A percentile compares a stretch with the other conserved stretches of the same genome.
phyloP scores from a whole-genome alignment of 2,888 invertebrate species.

The Brenthis ino region DNA sequence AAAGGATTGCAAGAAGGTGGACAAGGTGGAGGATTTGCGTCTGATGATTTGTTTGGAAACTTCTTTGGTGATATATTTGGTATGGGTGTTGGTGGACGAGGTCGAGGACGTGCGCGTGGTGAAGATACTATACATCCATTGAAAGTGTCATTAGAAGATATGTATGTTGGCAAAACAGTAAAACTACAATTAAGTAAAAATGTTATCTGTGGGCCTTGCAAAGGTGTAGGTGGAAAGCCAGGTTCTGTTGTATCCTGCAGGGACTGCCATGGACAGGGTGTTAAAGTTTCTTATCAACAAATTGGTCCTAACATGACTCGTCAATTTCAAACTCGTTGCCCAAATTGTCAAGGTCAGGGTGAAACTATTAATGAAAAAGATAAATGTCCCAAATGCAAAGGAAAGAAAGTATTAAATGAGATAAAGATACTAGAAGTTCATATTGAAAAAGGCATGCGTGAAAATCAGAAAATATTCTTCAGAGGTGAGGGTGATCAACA shows the following conservation, averaged over 20 bases:
- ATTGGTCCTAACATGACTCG: slow-evolving; percentile 85
- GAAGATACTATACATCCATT: slow-evolving; percentile 92
- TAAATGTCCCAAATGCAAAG: slow-evolving; percentile 90
- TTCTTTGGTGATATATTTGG: slow-evolving; percentile 84
- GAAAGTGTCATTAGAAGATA: slow-evolving; percentile 93
- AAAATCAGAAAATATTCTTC: slow-evolving; percentile 93
- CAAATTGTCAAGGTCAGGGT: slow-evolving; percentile 86
- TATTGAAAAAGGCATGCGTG: slow-evolving; percentile 94
- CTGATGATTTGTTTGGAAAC: slow-evolving; percentile 87
- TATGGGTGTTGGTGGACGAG: slow-evolving; percentile 80
- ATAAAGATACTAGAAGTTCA: slow-evolving; percentile 93
- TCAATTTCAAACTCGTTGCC: slow-evolving; percentile 84
- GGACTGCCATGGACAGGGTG: slow-evolving; percentile 89
- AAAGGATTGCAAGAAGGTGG: slow-evolving; percentile 93
- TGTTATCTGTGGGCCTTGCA: slow-evolving; percentile 89
- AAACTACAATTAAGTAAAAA: slow-evolving; percentile 92
- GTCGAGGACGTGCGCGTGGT: slow-evolving; percentile 84
- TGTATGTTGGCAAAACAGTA: slow-evolving; percentile 94
- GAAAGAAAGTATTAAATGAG: slow-evolving; percentile 91
- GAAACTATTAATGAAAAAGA: slow-evolving; percentile 90
- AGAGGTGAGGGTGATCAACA: slow-evolving; percentile 95
- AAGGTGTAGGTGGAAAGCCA: slow-evolving; percentile 88
- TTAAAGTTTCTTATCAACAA: slow-evolving; percentile 88
- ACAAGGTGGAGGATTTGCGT: slow-evolving; percentile 78
- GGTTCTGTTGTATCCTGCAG: slow-evolving; percentile 86